These are phyloP conservation scores for Dendrocincla tyrannina DNA, from an alignment of 2,797 vertebrate genomes.

Conservation along the genomic window DNA sequence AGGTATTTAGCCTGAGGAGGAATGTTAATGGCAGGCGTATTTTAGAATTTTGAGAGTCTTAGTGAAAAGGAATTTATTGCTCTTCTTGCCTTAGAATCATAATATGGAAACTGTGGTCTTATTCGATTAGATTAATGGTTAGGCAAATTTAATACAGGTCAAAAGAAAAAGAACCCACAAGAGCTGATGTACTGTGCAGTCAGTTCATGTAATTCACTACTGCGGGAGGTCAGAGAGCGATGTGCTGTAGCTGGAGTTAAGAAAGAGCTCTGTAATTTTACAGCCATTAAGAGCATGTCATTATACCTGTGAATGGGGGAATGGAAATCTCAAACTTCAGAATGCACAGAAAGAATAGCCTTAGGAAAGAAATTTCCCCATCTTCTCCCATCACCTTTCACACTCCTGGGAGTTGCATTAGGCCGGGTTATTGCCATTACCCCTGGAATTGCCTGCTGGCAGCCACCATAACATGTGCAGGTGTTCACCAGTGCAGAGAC, in stretches of 20 bases:
- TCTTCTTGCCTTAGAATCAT: conserved; percentile 18
- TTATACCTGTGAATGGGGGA: conserved; percentile 42
- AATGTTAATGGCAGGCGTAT: neutral
- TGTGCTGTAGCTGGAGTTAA: conserved; percentile 44
- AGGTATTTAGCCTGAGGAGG: neutral
- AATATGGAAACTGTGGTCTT: conserved; percentile 32
- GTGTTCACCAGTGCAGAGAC: neutral
- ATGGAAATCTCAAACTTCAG: conserved; percentile 37
- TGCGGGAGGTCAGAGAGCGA: conserved; percentile 53
- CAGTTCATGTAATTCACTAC: conserved; percentile 59
- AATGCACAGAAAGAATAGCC: conserved; percentile 27
- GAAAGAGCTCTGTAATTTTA: conserved; percentile 69
- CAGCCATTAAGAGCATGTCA: conserved; percentile 62
- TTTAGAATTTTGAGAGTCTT: neutral
- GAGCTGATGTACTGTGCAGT: conserved; percentile 44
- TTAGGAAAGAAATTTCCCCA: conserved; percentile 20
- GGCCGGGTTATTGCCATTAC: conserved; percentile 27
- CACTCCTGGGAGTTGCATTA: neutral
- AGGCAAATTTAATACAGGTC: conserved; percentile 52
- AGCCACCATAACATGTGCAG: neutral
- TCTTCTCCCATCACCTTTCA: conserved; percentile 20
- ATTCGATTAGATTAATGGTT: conserved; percentile 64
- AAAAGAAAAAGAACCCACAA: neutral
- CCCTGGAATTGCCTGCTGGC: conserved; percentile 18
- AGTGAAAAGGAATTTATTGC: conserved; percentile 36